Evolutionary conservation across 1,140 invertebrate genomes (phyloP).

Genomic region (Bombus ignitus): DNA sequence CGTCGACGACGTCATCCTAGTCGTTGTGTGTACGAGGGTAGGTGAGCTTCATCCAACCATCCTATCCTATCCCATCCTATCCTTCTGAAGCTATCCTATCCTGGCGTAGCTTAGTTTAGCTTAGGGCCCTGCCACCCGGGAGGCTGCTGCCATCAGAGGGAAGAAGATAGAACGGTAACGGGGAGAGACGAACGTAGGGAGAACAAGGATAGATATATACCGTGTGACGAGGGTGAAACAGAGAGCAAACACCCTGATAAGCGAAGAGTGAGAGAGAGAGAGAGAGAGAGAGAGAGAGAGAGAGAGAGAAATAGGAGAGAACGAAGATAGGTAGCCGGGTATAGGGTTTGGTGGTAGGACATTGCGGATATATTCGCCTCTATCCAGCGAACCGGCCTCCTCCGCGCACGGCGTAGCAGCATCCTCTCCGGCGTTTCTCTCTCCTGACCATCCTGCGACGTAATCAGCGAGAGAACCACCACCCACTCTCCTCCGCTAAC

Average conservation of each 20-base stretch:
- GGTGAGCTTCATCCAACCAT: conserved; percentile 63
- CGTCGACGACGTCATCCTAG: conserved; percentile 41
- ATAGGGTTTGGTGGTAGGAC: conserved; percentile 78
- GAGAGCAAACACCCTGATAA: conserved; percentile 31
- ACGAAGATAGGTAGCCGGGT: conserved; percentile 57
- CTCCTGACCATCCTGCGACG: conserved; percentile 81
- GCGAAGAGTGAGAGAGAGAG: conserved; percentile 48
- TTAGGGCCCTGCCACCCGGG: conserved; percentile 74
- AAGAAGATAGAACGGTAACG: conserved; percentile 31
- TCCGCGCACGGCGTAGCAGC: conserved; percentile 58
- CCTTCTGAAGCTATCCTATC: conserved; percentile 71
- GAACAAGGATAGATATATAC: conserved; percentile 48
- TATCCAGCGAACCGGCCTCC: conserved; percentile 69
- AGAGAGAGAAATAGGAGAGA: conserved; percentile 41
- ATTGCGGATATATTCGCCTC: conserved; percentile 81
- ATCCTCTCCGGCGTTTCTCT: conserved; percentile 75
- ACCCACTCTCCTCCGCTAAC: conserved; percentile 51
- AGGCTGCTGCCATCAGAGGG: conserved; percentile 36
- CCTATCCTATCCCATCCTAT: conserved; percentile 71
- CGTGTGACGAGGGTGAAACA: conserved; percentile 13
- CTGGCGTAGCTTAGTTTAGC: conserved; percentile 79
- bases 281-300: conserved; percentile 6
- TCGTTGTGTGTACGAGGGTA: conserved; percentile 61
- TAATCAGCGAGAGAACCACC: conserved; percentile 82
- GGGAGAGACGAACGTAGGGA: conserved; percentile 23